Evolutionary conservation across 2,888 invertebrate species (phyloP), one percentile per base, ranked within the genome.

Genomic region (Idaea aversata): DNA sequence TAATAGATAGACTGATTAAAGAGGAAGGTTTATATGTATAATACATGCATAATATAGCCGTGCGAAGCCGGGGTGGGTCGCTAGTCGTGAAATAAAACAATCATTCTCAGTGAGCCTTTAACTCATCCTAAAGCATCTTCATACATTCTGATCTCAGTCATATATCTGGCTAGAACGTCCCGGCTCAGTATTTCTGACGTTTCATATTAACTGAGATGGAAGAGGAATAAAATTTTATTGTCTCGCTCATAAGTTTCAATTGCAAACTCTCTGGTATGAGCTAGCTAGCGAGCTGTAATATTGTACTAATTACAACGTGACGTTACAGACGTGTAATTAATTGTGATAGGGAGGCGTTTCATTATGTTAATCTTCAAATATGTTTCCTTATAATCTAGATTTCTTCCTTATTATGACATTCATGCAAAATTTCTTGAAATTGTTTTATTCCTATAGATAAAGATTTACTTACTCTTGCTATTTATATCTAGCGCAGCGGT

Each of bases 221-320:
- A 34, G 59, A 6, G 16, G 16, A 34, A 34, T 34, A 59, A 59
- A 16, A 34, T 60, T 15, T 63, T 70, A 66, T 34, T 34, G 59
- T 59, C 34, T 59, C 59, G 6, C 34, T 16, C 47, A 47, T 47
- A 47, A 47, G 47, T 47, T 47, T 47, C 47, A 47, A 47, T 47
- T 25, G 16, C 16, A n/a, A 59, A 34, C 59, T 16, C 34, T 0
- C 34, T 25, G 59, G 15, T 47, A 47, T 47, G 47, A 47, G 47
- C 47, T 47, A 61, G 59, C 15, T 47, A 61, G 59, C 15, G 15
- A 34, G 47, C 34, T 47, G 47, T 4, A 16, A 69, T 59, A 59
- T 60, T 73, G 47, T 10, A 47, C 47, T 47, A 47, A 47, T 47
- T 47, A 10, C 7, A 13, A 47, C n/a, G n/a, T n/a, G n/a, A n/a